Conservation (phyloP, 2,888 invertebrate genomes). For the Coelogynopora nodosa region DNA sequence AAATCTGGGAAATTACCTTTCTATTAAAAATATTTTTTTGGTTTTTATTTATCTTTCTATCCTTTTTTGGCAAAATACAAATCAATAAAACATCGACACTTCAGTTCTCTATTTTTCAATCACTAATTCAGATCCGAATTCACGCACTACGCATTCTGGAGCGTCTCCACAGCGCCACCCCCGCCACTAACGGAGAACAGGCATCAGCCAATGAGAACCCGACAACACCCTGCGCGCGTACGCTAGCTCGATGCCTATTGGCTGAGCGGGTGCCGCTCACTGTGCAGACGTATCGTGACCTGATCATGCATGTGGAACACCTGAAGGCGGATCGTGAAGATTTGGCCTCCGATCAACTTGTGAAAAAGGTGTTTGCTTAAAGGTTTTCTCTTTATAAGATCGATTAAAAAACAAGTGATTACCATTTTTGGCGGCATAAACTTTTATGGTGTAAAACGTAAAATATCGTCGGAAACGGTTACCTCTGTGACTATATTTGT, state of each 20-base stretch:
- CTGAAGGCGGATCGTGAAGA: not conserved
- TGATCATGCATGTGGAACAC: not conserved
- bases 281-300: not conserved
- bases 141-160: not conserved
- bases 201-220: not conserved
- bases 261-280: not conserved
- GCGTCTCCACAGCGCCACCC: not conserved
- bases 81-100: no score
- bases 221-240: not conserved
- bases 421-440: no score
- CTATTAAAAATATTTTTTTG: no score
- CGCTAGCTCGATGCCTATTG: not conserved
- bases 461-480: no score
- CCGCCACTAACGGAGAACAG: not conserved
- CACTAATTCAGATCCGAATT: not conserved
- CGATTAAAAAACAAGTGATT: no score
- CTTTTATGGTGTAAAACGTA: no score
- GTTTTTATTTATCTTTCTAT: no score
- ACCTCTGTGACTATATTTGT: no score
- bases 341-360: not conserved
- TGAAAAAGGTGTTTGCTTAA: constrained; percentile 43
- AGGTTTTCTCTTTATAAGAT: no score
- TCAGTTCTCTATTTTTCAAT: no score
- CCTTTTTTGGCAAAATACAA: no score
- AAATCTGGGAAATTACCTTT: no score